Base-by-base conservation (phyloP, 1,140 invertebrate species). In the Wasmannia auropunctata region DNA sequence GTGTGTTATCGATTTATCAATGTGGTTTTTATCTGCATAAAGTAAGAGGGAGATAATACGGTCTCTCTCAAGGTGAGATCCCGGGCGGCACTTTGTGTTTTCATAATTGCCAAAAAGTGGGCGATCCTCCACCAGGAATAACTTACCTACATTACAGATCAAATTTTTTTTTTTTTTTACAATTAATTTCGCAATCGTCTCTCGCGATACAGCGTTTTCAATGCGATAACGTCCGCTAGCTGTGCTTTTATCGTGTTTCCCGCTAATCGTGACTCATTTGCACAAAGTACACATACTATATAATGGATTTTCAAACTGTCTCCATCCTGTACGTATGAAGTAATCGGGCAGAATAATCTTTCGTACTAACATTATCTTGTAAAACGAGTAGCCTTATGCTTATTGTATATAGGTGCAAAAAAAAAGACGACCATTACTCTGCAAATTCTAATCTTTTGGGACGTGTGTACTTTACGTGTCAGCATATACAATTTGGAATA, bases 81-180 rank as follows among this genome's bases (percentile, higher is more conserved):
- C 25, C 34, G 37, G 22, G 8, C 14, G 22, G 6, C 3, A 65
- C 43, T 37, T 79, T 40, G 22, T 67, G 14, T 51, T 67, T 40
- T 54, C 40, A 60, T 40, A 40, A 56, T 31, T 43, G 51, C n/a
- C 22, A 51, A 65, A 77, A 79, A 79, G n/a, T 19, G 4, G 22
- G 7, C 77, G 25, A 7, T 46, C 31, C n/a, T 58, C 14, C 40
- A 58, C 3, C 67, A 60, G 19, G 3, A 51, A 58, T 65, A 77
- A 89, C 88, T 90, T 90, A 89, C 88, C 88, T 60, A 87, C 37
- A 67, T 25, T 37, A 74, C 7, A 54, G 65, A 43, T 40, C 69
- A 28, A 37, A 63, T 72, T 31, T 2, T 16, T 56, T 65, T 40
- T 51, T 63, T 54, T 56, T 65, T 60, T 54, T 65, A 43, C 28